phyloP scores from a whole-genome alignment of 2,797 vertebrate genomes.

The Sebastes glaucus region DNA sequence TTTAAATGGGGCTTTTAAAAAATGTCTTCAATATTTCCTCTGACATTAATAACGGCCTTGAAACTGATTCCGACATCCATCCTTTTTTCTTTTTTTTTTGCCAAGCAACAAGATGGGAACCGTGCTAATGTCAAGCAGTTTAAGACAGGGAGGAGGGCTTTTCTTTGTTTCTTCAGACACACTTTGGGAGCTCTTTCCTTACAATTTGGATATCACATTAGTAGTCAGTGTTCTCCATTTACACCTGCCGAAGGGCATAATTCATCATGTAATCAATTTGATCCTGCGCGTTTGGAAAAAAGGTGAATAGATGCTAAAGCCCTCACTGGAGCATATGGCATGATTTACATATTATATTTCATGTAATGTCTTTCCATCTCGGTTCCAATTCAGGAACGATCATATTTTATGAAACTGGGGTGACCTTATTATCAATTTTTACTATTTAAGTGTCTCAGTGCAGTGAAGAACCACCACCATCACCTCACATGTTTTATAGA shows the following conservation, averaged over 20 bases:
- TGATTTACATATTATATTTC: slow-evolving; percentile 37
- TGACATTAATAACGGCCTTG: slow-evolving; percentile 28
- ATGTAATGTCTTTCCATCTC: slow-evolving; percentile 22
- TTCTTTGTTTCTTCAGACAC: not conserved
- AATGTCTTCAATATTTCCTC: slow-evolving; percentile 12
- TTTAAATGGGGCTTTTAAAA: slow-evolving; percentile 24
- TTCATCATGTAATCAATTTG: slow-evolving; percentile 25
- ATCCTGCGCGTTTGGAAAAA: not conserved
- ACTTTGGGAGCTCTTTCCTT: not conserved
- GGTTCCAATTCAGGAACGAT: slow-evolving; percentile 20
- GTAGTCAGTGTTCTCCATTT: slow-evolving; percentile 11
- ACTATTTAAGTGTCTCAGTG: slow-evolving; percentile 32
- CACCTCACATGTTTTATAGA: not conserved
- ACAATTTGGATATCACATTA: slow-evolving; percentile 24
- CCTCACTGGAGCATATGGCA: slow-evolving; percentile 3
- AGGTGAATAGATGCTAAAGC: slow-evolving; percentile 17
- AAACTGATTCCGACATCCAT: slow-evolving; percentile 12
- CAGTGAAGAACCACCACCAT: slow-evolving; percentile 3
- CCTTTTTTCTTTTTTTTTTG: not conserved
- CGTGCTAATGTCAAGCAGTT: not conserved
- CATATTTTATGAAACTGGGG: slow-evolving; percentile 9
- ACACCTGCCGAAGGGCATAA: slow-evolving; percentile 1
- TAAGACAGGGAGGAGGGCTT: not conserved
- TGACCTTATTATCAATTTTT: slow-evolving; percentile 22
- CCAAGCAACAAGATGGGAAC: not conserved